These are phyloP conservation scores for Myotis daubentonii DNA, from an alignment of 2,797 vertebrate species.

Conservation along the genomic window DNA sequence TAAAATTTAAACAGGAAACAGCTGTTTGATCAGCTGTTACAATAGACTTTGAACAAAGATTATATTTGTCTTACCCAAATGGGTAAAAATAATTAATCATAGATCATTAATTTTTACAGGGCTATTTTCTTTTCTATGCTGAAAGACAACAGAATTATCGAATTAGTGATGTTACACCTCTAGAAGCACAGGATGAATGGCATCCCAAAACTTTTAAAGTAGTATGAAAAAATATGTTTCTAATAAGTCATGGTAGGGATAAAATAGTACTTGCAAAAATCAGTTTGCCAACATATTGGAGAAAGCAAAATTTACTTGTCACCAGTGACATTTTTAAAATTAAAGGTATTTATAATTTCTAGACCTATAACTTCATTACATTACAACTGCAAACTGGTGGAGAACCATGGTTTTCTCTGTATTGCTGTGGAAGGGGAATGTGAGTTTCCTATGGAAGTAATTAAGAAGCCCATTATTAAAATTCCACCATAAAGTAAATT, in stretches of 20 bases:
- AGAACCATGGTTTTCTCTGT: constrained; percentile 9
- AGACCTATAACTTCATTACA: constrained; percentile 6
- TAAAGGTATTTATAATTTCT: not conserved
- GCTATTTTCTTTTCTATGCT: constrained; percentile 19
- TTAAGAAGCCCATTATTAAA: constrained; percentile 13
- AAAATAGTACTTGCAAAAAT: not conserved
- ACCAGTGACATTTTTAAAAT: constrained; percentile 15
- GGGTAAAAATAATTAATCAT: constrained; percentile 58
- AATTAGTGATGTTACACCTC: constrained; percentile 44
- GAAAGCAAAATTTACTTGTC: constrained; percentile 28
- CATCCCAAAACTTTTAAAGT: not conserved
- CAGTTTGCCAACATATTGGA: not conserved
- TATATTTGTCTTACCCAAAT: constrained; percentile 63
- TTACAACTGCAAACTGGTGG: constrained; percentile 1
- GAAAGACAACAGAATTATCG: constrained; percentile 41
- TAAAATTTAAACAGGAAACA: constrained; percentile 66
- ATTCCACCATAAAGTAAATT: not conserved
- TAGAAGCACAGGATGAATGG: constrained; percentile 28
- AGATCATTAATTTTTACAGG: constrained; percentile 51
- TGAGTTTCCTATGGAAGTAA: constrained; percentile 24
- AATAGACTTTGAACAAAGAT: constrained; percentile 32
- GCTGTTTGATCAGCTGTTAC: constrained; percentile 82
- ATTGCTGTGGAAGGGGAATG: not conserved
- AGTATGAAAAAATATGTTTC: not conserved
- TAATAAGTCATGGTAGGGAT: not conserved